A percentile compares a stretch with the other conserved stretches of the same genome.
phyloP scores from a whole-genome alignment of 2,113 vertebrate species.

The Pluvialis apricaria region DNA sequence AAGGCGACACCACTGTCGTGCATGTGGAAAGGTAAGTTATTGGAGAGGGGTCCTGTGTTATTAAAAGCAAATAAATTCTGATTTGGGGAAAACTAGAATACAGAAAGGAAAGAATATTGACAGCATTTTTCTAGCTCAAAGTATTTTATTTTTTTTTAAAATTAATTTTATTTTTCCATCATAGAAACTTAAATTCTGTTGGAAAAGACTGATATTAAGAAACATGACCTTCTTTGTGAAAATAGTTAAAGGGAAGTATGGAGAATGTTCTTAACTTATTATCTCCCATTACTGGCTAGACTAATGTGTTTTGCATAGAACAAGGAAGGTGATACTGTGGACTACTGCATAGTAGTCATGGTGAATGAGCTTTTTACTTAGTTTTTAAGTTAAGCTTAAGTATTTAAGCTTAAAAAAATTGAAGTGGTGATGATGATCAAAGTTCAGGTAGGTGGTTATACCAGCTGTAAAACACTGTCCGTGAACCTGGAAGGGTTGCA shows the following conservation, averaged over 20 bases:
- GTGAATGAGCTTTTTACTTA: neutral
- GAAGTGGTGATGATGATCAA: neutral
- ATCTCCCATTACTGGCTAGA: neutral
- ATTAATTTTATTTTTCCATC: neutral
- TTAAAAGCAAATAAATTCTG: neutral
- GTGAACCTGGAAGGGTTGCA: neutral
- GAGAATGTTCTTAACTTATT: neutral
- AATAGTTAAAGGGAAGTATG: neutral
- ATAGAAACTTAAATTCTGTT: neutral
- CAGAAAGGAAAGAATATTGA: neutral
- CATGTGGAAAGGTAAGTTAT: constrained; percentile 90
- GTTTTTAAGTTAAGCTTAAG: neutral
- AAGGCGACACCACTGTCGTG: constrained; percentile 93
- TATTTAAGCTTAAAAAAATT: neutral
- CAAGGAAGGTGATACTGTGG: neutral
- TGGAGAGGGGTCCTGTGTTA: neutral
- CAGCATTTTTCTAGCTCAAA: neutral
- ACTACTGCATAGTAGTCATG: neutral
- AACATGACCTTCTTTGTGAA: neutral
- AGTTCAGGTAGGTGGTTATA: neutral
- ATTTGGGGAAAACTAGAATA: neutral
- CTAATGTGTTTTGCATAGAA: neutral
- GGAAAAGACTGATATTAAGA: neutral
- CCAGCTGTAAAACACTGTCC: neutral
- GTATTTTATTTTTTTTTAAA: neutral